phyloP scores from a whole-genome alignment of 64 coral and sea anemone species.

The Stylophora pistillata region DNA sequence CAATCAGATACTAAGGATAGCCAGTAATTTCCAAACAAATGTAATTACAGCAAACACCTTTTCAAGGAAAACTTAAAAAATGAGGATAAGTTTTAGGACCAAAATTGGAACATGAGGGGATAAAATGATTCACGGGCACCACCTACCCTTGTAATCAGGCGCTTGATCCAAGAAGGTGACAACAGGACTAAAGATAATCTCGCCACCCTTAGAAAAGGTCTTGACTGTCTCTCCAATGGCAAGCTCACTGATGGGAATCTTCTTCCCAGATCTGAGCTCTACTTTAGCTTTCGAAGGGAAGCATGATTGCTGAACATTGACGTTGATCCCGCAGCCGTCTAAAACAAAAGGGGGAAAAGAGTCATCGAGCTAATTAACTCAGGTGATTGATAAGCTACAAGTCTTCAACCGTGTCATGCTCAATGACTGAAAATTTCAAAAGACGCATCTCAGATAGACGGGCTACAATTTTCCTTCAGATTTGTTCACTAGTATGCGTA shows the following conservation, averaged over 20 bases:
- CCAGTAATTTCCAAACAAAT: no score
- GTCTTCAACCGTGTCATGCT: no score
- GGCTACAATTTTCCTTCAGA: no score
- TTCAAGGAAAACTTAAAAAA: no score
- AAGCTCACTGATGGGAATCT: constrained; percentile 40
- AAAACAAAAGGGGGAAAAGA: not conserved
- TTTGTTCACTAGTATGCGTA: no score
- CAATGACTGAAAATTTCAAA: no score
- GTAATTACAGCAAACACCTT: no score
- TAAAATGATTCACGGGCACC: no score
- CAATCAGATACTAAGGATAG: no score
- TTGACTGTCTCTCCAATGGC: constrained; percentile 47
- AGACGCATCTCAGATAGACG: no score
- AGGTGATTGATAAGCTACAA: no score
- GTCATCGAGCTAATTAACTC: not conserved
- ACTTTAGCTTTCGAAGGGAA: constrained; percentile 53
- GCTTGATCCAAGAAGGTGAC: constrained; percentile 60
- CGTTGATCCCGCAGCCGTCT: constrained; percentile 24
- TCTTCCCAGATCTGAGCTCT: constrained; percentile 52
- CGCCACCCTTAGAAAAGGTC: constrained; percentile 22
- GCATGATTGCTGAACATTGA: constrained; percentile 31
- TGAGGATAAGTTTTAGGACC: not conserved
- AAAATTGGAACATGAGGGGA: not conserved
- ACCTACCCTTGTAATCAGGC: constrained; percentile 15
- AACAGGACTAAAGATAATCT: constrained; percentile 33